These are phyloP conservation scores for Spea hammondii DNA, from an alignment of 2,797 vertebrate genomes.

Conservation along the genomic window DNA sequence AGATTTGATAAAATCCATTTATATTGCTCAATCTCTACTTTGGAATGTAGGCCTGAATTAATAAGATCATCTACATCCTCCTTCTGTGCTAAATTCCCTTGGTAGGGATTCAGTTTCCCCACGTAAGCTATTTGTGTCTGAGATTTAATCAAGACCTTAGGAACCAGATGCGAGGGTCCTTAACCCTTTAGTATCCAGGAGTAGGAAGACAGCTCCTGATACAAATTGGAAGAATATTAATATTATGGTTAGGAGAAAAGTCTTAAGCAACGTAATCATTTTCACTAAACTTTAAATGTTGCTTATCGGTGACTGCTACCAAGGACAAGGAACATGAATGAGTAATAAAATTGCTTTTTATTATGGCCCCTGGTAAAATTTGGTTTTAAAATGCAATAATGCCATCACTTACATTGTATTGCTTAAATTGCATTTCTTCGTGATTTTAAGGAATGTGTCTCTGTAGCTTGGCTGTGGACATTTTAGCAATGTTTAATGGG, in stretches of 20 bases:
- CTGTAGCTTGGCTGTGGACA: constrained; percentile 10
- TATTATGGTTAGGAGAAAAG: neutral
- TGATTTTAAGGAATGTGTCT: constrained; percentile 35
- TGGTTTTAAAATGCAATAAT: constrained; percentile 34
- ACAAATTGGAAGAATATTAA: neutral
- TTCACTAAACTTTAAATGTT: too few species aligned
- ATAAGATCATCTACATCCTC: constrained; percentile 53
- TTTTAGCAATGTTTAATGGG: constrained; percentile 31
- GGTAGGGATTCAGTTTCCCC: constrained; percentile 49
- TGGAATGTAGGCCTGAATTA: constrained; percentile 53
- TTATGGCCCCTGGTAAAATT: constrained; percentile 2
- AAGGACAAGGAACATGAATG: constrained; percentile 21
- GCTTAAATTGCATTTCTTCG: constrained; percentile 28
- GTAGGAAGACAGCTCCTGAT: constrained; percentile 14
- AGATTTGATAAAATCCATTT: constrained; percentile 52
- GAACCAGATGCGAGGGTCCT: constrained; percentile 45
- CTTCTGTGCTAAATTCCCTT: constrained; percentile 49
- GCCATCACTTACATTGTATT: constrained; percentile 23
- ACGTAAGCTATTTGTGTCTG: constrained; percentile 50
- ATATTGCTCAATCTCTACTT: constrained; percentile 43
- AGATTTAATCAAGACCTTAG: constrained; percentile 51
- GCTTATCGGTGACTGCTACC: neutral
- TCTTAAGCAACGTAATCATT: too few species aligned
- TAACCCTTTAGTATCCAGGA: constrained; percentile 35
- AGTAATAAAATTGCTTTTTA: constrained; percentile 10